Evolutionary conservation across 2,797 vertebrate genomes (phyloP), one percentile per base, ranked within the genome.

Genomic region (Crenichthys baileyi): DNA sequence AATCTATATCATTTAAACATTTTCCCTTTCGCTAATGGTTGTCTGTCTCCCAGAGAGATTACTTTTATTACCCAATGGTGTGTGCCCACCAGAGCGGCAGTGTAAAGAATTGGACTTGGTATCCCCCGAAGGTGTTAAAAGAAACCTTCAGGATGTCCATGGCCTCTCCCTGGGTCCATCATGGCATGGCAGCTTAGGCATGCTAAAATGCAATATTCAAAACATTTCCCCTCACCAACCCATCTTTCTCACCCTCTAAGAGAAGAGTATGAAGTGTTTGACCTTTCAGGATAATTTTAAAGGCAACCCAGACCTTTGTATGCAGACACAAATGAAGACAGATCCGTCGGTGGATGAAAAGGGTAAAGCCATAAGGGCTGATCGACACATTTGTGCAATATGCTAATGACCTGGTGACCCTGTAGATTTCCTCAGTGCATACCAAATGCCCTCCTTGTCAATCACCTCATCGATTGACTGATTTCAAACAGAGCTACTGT

Each of bases 281-380:
- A 96, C 95, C 95, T 96, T 96, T 96, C 85, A n/a, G 82, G 89
- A 94, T 91, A 88, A 93, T 94, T 93, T 94, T 94, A 94, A 94
- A 94, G 91, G 94, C 92, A 93, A 91, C 92, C 85, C 87, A 91
- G 94, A 95, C 95, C 95, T 95, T 95, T 95, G 93, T 93, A 86
- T 82, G 92, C 89, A 90, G 91, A 92, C 93, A 94, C 94, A 94
- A 96, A 95, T 95, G 92, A 95, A 95, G 94, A 95, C 94, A 91
- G 94, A 95, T 95, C 88, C 86, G 78, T 84, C 55, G 90, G 87
- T 86, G 92, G 92, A 95, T 94, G 95, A 95, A 95, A 95, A 95
- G 95, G 95, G 93, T 95, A 95, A 95, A 94, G 92, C 85, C 89
- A 92, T 79, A 90, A 50, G 81, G 87, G 75, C 72, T 91, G 92